phyloP scores from a whole-genome alignment of 1,140 invertebrate species.

The Scaptomyza graminum region DNA sequence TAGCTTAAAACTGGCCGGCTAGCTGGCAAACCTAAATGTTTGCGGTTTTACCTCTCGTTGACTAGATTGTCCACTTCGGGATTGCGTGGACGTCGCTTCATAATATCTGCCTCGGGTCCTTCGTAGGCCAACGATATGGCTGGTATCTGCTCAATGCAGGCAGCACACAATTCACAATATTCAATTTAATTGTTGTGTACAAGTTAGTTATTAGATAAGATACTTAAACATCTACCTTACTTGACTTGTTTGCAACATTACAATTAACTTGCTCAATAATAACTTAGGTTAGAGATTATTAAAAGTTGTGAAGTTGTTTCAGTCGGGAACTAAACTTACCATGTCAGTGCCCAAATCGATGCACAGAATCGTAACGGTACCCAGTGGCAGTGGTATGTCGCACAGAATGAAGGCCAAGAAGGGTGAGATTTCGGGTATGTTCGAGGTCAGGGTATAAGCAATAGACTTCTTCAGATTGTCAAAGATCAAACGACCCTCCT shows the following conservation, averaged over 20 bases:
- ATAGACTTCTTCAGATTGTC: slow-evolving; percentile 99
- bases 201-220: background rate
- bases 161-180: slow-evolving; percentile 40
- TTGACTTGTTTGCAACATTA: slow-evolving; percentile 40
- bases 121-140: slow-evolving; percentile 99
- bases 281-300: slow-evolving; percentile 57
- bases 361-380: slow-evolving; percentile 99
- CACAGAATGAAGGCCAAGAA: slow-evolving; percentile 99
- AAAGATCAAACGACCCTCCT: slow-evolving; percentile 99
- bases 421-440: slow-evolving; percentile 99
- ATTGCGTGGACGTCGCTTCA: slow-evolving; percentile 98
- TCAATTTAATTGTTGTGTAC: background rate
- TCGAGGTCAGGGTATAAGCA: slow-evolving; percentile 99
- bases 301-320: background rate
- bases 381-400: slow-evolving; percentile 98
- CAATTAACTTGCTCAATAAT: slow-evolving; percentile 61
- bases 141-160: slow-evolving; percentile 89
- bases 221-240: slow-evolving; percentile 15
- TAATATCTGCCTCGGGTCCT: slow-evolving; percentile 98
- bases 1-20: slow-evolving; percentile 16
- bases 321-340: slow-evolving; percentile 88
- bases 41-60: slow-evolving; percentile 92
- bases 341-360: slow-evolving; percentile 99
- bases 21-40: slow-evolving; percentile 17
- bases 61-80: slow-evolving; percentile 98